Evolutionary conservation across 2,113 vertebrate genomes (phyloP), one percentile per base, ranked within the genome.

Genomic region (Sinocyclocheilus anshuiensis): DNA sequence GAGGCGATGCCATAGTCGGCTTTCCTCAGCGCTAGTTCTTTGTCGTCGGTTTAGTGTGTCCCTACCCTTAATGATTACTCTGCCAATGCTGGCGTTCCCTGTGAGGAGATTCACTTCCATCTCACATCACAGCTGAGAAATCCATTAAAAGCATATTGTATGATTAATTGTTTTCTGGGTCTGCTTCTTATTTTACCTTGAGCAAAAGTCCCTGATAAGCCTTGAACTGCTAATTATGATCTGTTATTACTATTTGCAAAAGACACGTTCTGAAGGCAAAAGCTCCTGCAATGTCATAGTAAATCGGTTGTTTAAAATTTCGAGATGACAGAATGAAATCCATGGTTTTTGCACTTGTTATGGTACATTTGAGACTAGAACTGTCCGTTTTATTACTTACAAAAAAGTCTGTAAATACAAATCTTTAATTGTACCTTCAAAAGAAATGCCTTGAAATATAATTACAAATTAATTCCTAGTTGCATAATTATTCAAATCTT

Each of bases 41-140:
- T 36, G 36, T 4, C 36, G 5, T 36, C 36, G 36, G 36, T 36
- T 36, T 36, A 36, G 36, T 5, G 36, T 5, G 36, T 36, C 36
- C 36, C 36, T 36, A 36, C 36, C 36, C 36, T 36, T 36, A 81
- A 71, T 69, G 24, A 82, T 71, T 82, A 69, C 7, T 39, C 67
- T 71, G 42, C 63, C 18, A 71, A 10, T 69, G 45, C 20, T 83
- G 61, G 13, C 67, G 20, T 71, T 82, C 5, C 39, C 39, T 26
- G 36, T 39, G 29, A 24, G n/a, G 11, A 65, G 69, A 50, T 86
- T 81, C 53, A 61, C 16, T 80, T 72, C 36, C 29, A 78, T 86
- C 29, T 67, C 50, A 26, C 10, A 42, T 36, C 24, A 33, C 29
- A 80, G 8, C 33, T 71, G 33, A 71, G 76, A 67, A 85, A 78